Evolutionary conservation across 2,888 invertebrate genomes (phyloP), one percentile per base, ranked within the genome.

Genomic region (Ochlodes sylvanus): DNA sequence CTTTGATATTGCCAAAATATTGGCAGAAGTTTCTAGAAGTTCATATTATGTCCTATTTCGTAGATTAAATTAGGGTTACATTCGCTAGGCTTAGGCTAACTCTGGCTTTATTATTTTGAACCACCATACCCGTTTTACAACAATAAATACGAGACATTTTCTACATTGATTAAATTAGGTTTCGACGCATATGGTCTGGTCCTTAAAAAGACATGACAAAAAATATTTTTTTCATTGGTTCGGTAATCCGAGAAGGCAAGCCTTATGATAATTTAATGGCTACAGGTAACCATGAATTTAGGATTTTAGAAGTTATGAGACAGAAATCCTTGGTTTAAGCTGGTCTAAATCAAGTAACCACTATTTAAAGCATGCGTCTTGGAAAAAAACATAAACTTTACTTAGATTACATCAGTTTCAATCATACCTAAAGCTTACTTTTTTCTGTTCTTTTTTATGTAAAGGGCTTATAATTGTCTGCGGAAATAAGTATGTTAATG

Each of bases 201-300:
- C 66, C 66, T 67, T 67, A 67, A 67, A 61, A 61, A 60, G 61
- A 34, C 34, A 42, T 38, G 60, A 66, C 52, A 66, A 66, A 66
- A 63, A 60, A 60, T 17, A 58, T 66, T 66, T 66, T 27, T 67
- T 67, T 61, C 61, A 61, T 67, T 61, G 61, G 61, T 55, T 67
- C 55, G 27, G 67, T 61, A 61, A 61, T 55, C 67, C 67, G 67
- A 67, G 67, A 38, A 61, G 34, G 60, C 60, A 66, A 32, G 67
- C 55, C 52, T 78, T 77, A 76, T 71, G 73, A 72, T 79, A 79
- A 80, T 78, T 79, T 79, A 77, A 77, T 76, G 75, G 70, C 41
- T 67, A 64, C 70, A 68, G 66, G 63, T 47, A 67, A 58, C 58
- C 68, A 71, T 76, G 71, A 75, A 76, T 76, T 76, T 73, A 64